phyloP scores from a whole-genome alignment of 2,113 vertebrate genomes.

The Potamarius usumacintae region DNA sequence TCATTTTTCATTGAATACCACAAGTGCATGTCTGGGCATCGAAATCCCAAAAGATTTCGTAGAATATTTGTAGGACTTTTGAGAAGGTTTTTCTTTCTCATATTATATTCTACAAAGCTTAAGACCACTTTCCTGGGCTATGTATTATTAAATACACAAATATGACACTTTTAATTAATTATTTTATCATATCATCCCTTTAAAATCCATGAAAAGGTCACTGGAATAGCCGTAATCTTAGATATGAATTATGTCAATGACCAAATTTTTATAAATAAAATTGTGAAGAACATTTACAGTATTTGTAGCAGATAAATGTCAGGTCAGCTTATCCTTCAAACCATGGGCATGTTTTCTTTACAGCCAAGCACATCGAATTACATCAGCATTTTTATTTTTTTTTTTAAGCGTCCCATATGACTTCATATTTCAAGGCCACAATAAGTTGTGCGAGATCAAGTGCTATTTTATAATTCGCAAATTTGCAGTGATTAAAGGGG shows the following conservation, averaged over 20 bases:
- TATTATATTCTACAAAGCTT: neutral
- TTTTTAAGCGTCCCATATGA: neutral
- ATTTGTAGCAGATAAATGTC: neutral
- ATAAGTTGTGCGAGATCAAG: neutral
- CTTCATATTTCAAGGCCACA: neutral
- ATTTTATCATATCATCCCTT: neutral
- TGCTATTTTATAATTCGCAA: neutral
- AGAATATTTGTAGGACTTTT: neutral
- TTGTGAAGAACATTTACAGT: too few relatives aligned
- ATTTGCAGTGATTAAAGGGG: neutral
- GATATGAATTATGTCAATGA: neutral
- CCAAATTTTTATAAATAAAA: neutral
- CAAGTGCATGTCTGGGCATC: neutral
- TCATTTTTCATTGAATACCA: neutral
- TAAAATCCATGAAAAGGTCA: neutral
- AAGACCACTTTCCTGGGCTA: neutral
- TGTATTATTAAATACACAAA: neutral
- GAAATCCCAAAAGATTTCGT: neutral
- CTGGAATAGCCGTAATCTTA: neutral
- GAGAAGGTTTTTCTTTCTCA: neutral
- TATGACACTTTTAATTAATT: neutral
- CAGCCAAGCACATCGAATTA: neutral
- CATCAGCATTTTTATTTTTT: neutral
- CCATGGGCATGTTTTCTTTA: neutral
- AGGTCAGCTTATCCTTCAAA: neutral